Evolutionary conservation across 1,140 invertebrate genomes (phyloP).

Genomic region (Penaeus indicus): DNA sequence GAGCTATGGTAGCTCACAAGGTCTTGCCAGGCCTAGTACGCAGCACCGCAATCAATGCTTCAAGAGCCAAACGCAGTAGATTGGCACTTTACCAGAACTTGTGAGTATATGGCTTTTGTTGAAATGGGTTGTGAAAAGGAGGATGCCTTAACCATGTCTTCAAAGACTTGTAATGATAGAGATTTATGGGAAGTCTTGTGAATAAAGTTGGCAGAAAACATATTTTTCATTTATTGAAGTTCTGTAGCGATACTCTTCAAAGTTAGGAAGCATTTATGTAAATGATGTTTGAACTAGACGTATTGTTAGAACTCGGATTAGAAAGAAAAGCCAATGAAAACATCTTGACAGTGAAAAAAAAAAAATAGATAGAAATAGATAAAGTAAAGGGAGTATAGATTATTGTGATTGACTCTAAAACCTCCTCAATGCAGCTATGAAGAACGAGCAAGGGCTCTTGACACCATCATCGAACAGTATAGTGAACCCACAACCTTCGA

Average conservation of each 20-base stretch:
- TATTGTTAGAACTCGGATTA: neutral
- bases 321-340: neutral
- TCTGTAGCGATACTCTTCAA: no score
- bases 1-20: conserved; percentile 87
- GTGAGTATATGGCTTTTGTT: conserved; percentile 74
- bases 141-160: neutral
- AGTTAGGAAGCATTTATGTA: neutral
- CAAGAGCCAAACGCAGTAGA: conserved; percentile 88
- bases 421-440: conserved; percentile 81
- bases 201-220: no score
- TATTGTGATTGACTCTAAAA: neutral
- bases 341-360: neutral
- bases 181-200: no score
- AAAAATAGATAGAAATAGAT: neutral
- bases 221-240: no score
- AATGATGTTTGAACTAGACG: neutral
- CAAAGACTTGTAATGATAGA: no score
- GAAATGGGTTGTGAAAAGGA: neutral
- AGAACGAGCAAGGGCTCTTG: conserved; percentile 88
- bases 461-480: conserved; percentile 89
- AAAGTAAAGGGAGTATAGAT: neutral
- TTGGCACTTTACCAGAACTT: conserved; percentile 92
- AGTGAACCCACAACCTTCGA: conserved; percentile 92
- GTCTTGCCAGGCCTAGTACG: conserved; percentile 90
- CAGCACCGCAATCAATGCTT: conserved; percentile 92